Conservation (phyloP, 2,113 vertebrate species). For the Chlorodrepanis virens region DNA sequence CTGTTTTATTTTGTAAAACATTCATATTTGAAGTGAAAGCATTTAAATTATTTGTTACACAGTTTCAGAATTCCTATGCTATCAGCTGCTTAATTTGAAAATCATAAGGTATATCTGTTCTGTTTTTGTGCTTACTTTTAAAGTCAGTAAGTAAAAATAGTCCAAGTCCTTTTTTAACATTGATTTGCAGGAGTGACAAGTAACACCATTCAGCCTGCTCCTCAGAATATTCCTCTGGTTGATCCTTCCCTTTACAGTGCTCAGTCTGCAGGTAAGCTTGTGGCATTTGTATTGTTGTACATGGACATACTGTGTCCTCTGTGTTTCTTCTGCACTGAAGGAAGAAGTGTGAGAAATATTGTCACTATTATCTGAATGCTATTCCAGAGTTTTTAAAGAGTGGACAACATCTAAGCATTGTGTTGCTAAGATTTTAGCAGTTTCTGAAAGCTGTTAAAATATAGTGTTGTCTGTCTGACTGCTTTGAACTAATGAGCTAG, state of each 20-base stretch:
- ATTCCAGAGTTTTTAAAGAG: not conserved
- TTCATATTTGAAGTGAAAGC: not conserved
- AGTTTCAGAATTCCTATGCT: not conserved
- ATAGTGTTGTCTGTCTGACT: not conserved
- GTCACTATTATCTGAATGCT: not conserved
- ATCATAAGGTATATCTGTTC: not conserved
- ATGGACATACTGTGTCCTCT: rapidly evolving
- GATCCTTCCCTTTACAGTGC: slow-evolving; percentile 82
- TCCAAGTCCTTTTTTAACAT: not conserved
- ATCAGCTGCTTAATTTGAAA: not conserved
- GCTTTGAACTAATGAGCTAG: not conserved
- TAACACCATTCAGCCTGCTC: slow-evolving; percentile 80
- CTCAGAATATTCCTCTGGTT: slow-evolving; percentile 75
- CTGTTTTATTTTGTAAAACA: not conserved
- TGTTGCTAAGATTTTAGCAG: not conserved
- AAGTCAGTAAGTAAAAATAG: not conserved
- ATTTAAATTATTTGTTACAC: not conserved
- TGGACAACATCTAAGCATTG: not conserved
- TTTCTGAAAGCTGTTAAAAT: not conserved
- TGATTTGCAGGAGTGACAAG: slow-evolving; percentile 74
- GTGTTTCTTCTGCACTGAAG: not conserved
- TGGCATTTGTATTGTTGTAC: not conserved
- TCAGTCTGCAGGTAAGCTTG: slow-evolving; percentile 80
- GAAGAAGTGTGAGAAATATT: not conserved
- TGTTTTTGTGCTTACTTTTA: not conserved